Conservation (phyloP, 2,797 vertebrate genomes). For the Lepidocolaptes lacrymiger region DNA sequence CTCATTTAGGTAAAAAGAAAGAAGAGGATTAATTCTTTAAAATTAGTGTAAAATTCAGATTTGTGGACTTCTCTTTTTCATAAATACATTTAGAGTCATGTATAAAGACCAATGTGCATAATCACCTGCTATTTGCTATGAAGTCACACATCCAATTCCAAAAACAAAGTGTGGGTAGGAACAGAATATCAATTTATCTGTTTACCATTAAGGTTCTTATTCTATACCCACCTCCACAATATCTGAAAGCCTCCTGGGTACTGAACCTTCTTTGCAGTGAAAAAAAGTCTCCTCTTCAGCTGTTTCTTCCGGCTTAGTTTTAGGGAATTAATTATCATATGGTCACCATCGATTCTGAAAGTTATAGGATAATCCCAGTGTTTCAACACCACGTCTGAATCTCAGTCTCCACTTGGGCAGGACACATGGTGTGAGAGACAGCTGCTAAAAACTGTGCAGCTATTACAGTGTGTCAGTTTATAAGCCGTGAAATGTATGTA, state of each 20-base stretch:
- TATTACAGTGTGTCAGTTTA: conserved; percentile 64
- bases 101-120: not conserved
- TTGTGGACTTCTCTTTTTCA: not conserved
- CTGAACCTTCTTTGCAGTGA: not conserved
- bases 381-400: conserved; percentile 53
- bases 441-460: conserved; percentile 68
- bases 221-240: not conserved
- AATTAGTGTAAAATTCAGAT: not conserved
- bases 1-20: not conserved
- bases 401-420: conserved; percentile 50
- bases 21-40: not conserved
- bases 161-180: not conserved
- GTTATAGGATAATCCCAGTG: conserved; percentile 48
- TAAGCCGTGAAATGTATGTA: conserved; percentile 61
- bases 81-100: not conserved
- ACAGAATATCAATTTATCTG: not conserved
- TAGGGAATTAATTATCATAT: conserved; percentile 8
- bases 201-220: not conserved
- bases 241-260: not conserved
- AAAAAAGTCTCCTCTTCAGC: not conserved
- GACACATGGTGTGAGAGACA: conserved; percentile 70
- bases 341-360: conserved; percentile 31
- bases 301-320: conserved; percentile 21
- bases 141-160: not conserved
- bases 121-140: not conserved